phyloP scores from a whole-genome alignment of 1,140 invertebrate genomes.

The Triops longicaudatus region DNA sequence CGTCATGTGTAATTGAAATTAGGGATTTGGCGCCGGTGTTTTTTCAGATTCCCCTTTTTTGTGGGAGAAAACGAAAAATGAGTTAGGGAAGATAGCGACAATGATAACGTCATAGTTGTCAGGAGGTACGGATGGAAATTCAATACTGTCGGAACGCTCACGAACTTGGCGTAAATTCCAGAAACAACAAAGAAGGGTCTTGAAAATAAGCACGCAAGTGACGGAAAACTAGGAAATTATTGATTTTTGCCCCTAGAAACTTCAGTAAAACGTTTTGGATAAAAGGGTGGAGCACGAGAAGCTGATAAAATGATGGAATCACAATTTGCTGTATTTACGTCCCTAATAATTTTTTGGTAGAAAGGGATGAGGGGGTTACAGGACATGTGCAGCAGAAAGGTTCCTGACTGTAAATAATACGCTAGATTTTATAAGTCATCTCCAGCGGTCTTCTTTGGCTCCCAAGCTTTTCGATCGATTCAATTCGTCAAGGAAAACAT shows the following conservation, averaged over 20 bases:
- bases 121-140: background rate
- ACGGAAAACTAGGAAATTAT: too few species aligned
- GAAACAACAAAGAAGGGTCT: too few species aligned
- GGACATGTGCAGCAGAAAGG: background rate
- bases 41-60: too few species aligned
- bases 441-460: background rate
- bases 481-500: background rate
- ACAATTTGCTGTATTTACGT: background rate
- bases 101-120: background rate
- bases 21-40: too few species aligned
- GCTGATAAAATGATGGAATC: background rate
- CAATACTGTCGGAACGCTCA: background rate
- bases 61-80: too few species aligned
- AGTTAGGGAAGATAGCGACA: too few species aligned
- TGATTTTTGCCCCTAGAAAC: background rate
- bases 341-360: background rate
- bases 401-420: constrained; percentile 7
- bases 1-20: too few species aligned
- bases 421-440: background rate
- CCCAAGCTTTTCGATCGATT: background rate
- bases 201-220: too few species aligned
- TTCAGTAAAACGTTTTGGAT: background rate
- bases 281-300: background rate
- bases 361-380: background rate
- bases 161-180: background rate